Conservation (phyloP, 1,140 invertebrate species). For the Bombus balteatus region DNA sequence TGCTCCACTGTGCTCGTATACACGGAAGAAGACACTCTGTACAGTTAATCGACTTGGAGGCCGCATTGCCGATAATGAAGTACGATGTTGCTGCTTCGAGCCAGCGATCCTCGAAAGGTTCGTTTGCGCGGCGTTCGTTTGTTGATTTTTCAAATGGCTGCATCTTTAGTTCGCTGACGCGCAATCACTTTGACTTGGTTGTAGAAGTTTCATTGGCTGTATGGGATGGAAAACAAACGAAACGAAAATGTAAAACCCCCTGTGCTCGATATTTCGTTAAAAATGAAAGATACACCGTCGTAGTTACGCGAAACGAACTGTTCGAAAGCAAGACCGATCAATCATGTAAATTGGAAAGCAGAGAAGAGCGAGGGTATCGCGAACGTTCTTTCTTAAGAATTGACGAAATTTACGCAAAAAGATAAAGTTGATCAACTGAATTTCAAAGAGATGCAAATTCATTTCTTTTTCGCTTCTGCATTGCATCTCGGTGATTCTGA, state of each 20-base stretch:
- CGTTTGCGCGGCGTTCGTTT: conserved; percentile 10
- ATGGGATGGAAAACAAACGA: neutral
- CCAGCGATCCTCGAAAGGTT: neutral
- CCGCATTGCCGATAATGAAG: conserved; percentile 32
- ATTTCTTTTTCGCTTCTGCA: too few species aligned
- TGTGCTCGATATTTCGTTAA: neutral
- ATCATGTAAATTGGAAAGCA: too few species aligned
- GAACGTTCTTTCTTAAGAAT: too few species aligned
- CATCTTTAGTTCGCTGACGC: neutral
- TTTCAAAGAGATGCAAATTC: too few species aligned
- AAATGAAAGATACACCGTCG: neutral
- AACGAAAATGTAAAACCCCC: too few species aligned
- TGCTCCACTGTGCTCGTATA: neutral
- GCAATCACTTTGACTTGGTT: neutral
- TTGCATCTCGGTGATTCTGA: too few species aligned
- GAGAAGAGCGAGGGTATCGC: too few species aligned
- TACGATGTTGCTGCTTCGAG: conserved; percentile 35
- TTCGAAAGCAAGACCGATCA: too few species aligned
- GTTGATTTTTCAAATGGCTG: neutral
- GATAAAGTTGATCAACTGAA: too few species aligned
- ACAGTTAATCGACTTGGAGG: conserved; percentile 43
- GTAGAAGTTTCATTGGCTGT: conserved; percentile 9
- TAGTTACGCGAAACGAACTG: too few species aligned
- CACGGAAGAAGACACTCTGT: conserved; percentile 25
- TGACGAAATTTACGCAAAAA: too few species aligned